Percentiles rank a stretch among this genome's conserved stretches.
These are phyloP conservation scores for Rousettus madagascariensis DNA, from an alignment of 2,797 vertebrate genomes.

Conservation along the genomic window DNA sequence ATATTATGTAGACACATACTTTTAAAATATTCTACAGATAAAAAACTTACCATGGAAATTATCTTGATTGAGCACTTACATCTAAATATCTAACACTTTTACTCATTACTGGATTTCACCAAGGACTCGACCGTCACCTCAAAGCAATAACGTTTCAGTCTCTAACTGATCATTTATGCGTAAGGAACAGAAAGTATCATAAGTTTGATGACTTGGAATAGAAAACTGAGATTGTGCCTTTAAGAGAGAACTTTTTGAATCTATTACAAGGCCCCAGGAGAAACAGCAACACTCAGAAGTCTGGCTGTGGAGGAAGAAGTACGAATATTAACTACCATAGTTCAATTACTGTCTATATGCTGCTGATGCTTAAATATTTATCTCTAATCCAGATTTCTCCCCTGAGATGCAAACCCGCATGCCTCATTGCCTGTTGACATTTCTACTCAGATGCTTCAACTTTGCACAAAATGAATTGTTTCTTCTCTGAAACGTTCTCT, in stretches of 20 bases:
- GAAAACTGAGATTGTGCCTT: constrained; percentile 39
- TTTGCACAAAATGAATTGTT: neutral
- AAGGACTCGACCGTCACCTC: neutral
- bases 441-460: neutral
- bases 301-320: neutral
- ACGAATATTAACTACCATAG: constrained; percentile 23
- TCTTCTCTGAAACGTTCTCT: neutral
- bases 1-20: neutral
- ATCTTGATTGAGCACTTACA: neutral
- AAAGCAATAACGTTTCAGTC: neutral
- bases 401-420: neutral
- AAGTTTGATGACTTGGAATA: constrained; percentile 11
- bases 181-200: neutral
- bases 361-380: neutral
- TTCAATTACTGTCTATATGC: neutral
- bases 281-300: constrained; percentile 28
- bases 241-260: constrained; percentile 37
- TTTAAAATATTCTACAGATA: neutral
- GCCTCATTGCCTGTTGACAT: neutral
- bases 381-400: neutral
- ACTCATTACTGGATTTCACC: neutral
- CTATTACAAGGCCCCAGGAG: constrained; percentile 33
- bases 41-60: neutral
- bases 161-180: neutral
- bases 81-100: neutral